A percentile compares a stretch with the other conserved stretches of the same genome.
Conservation (phyloP, 2,888 invertebrate species). For the Cephus spinipes region DNA sequence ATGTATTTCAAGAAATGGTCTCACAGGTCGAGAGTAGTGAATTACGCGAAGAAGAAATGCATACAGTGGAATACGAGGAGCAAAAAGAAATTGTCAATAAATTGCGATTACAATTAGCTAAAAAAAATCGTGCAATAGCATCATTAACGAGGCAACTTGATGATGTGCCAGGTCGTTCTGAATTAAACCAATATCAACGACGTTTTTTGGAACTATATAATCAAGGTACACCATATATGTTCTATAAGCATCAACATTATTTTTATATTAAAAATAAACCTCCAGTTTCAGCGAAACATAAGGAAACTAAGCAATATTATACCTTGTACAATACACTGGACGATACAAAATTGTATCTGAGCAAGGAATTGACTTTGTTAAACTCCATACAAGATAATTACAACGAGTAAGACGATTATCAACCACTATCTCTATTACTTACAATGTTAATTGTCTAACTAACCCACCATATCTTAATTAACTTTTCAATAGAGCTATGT, state of each 20-base stretch:
- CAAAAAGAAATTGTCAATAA: constrained; percentile 72
- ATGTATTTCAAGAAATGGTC: constrained; percentile 68
- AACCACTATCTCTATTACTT: neutral
- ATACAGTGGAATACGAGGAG: constrained; percentile 72
- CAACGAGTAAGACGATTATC: constrained; percentile 74
- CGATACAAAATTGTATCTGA: constrained; percentile 93
- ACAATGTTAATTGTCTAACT: neutral
- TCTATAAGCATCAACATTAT: neutral
- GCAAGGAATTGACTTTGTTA: constrained; percentile 88
- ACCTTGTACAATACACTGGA: constrained; percentile 95
- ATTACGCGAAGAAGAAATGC: constrained; percentile 64
- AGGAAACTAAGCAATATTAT: constrained; percentile 98
- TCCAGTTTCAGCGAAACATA: constrained; percentile 92
- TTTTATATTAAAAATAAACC: constrained; percentile 42
- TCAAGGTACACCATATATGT: constrained; percentile 73
- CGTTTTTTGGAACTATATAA: constrained; percentile 96
- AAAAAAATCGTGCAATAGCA: constrained; percentile 83
- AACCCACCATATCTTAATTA: constrained; percentile 20
- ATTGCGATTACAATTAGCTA: constrained; percentile 79
- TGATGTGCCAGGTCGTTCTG: constrained; percentile 92
- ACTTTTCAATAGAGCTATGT: constrained; percentile 79
- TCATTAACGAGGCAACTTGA: constrained; percentile 88
- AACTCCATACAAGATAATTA: constrained; percentile 93
- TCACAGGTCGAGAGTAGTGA: constrained; percentile 64
- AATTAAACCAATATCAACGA: constrained; percentile 94